phyloP scores from a whole-genome alignment of 2,113 vertebrate genomes.

The Stegastes partitus region DNA sequence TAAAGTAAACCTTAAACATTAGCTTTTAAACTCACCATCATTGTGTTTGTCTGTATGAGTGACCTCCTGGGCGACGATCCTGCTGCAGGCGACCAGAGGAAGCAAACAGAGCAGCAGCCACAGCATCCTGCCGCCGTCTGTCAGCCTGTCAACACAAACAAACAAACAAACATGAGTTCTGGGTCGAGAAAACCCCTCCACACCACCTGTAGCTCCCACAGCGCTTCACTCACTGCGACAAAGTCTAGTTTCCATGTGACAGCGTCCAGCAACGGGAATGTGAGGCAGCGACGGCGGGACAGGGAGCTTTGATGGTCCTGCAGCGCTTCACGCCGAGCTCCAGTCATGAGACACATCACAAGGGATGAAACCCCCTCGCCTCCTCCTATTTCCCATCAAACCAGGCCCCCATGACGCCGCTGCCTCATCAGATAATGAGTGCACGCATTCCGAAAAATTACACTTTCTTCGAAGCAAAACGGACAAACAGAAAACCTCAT shows the following conservation, averaged over 20 bases:
- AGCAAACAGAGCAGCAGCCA: conserved; percentile 60
- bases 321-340: too few species aligned
- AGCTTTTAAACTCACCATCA: conserved; percentile 55
- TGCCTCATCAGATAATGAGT: too few species aligned
- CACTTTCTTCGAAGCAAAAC: too few species aligned
- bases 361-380: conserved; percentile 16
- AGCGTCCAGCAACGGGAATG: background rate
- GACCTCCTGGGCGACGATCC: background rate
- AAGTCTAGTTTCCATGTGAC: conserved; percentile 2
- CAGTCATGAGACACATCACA: conserved; percentile 47
- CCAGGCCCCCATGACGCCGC: background rate
- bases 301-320: background rate
- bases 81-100: conserved; percentile 30
- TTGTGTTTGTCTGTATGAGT: background rate
- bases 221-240: conserved; percentile 3
- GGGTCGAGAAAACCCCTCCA: background rate
- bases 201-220: background rate
- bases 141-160: conserved; percentile 44
- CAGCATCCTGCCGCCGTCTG: conserved; percentile 55
- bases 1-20: too few species aligned
- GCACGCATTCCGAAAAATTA: too few species aligned
- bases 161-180: conserved; percentile 5
- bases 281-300: conserved; percentile 1
- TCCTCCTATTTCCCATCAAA: background rate
- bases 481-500: too few species aligned